phyloP scores from a whole-genome alignment of 2,113 vertebrate genomes.

The Phaethornis superciliosus region DNA sequence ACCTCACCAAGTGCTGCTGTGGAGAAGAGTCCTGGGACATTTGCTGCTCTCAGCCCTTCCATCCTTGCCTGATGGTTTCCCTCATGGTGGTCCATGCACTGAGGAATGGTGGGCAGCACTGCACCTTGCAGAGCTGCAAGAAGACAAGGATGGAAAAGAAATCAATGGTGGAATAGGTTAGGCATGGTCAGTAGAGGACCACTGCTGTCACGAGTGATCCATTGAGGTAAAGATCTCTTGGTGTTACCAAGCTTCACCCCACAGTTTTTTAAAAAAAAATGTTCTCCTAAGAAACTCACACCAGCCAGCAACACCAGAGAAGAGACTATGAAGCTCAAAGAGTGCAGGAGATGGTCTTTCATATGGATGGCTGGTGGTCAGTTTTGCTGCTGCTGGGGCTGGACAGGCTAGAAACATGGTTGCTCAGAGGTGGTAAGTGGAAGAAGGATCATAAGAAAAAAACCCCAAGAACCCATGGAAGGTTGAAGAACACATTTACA shows the following conservation, averaged over 20 bases:
- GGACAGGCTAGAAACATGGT: neutral
- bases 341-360: fast-evolving
- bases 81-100: fast-evolving
- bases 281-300: neutral
- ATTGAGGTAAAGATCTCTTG: neutral
- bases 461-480: neutral
- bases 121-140: fast-evolving
- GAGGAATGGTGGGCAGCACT: neutral
- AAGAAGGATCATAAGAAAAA: conserved; percentile 20
- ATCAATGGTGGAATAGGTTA: fast-evolving
- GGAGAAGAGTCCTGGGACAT: neutral
- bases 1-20: neutral
- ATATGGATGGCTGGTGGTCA: fast-evolving
- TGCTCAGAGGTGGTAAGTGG: neutral
- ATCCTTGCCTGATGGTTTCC: neutral
- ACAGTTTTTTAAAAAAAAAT: neutral
- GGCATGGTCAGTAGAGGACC: neutral
- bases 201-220: neutral
- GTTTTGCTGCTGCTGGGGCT: neutral
- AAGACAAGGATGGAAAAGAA: neutral
- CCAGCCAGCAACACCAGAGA: fast-evolving
- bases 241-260: neutral
- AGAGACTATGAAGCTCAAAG: neutral
- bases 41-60: neutral
- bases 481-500: conserved; percentile 6